Percentiles rank a stretch among this genome's conserved stretches.
phyloP scores from a whole-genome alignment of 2,797 vertebrate genomes.

The Odontamblyopus lacepedii region DNA sequence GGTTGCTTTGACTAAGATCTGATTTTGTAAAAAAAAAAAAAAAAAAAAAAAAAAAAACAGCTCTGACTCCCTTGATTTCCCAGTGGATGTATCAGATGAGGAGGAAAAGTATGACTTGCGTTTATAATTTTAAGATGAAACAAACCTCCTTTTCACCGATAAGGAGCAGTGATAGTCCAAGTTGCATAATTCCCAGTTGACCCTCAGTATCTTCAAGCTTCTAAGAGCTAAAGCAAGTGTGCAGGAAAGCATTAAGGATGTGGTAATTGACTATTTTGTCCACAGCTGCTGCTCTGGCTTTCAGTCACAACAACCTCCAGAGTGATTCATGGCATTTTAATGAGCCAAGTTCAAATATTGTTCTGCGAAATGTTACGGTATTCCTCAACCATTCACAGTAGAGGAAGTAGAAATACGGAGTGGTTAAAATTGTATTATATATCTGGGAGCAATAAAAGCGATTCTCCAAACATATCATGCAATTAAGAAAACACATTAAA shows the following conservation, averaged over 20 bases:
- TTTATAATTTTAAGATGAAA: constrained; percentile 46
- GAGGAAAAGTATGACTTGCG: constrained; percentile 28
- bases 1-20: neutral
- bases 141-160: constrained; percentile 46
- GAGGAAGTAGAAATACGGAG: constrained; percentile 35
- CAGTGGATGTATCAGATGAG: constrained; percentile 30
- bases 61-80: constrained; percentile 2
- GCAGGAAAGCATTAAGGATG: constrained; percentile 37
- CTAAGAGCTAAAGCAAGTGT: constrained; percentile 35
- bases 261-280: constrained; percentile 31
- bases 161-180: constrained; percentile 25
- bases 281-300: constrained; percentile 20
- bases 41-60: constrained; percentile 9
- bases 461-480: constrained; percentile 40
- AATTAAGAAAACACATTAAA: constrained; percentile 52
- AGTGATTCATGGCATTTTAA: constrained; percentile 25
- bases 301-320: constrained; percentile 23
- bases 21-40: neutral
- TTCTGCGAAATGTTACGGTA: constrained; percentile 23
- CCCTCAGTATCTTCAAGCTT: constrained; percentile 39
- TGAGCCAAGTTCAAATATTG: constrained; percentile 24
- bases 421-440: constrained; percentile 34
- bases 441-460: constrained; percentile 27
- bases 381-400: constrained; percentile 9
- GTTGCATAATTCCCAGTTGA: constrained; percentile 51